Base-by-base conservation (phyloP, 2,888 invertebrate genomes). In the Aspidapion aeneum region DNA sequence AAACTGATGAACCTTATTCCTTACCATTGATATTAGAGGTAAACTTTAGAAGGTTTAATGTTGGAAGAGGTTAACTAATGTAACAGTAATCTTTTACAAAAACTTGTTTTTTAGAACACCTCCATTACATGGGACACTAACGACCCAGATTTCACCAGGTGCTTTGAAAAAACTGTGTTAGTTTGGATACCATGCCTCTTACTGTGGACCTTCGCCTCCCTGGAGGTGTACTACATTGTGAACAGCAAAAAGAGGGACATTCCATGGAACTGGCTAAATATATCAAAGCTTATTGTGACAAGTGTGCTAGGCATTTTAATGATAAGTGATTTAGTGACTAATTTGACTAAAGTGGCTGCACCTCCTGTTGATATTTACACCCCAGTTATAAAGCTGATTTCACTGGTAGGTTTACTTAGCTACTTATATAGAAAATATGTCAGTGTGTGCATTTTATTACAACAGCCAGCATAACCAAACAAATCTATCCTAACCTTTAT, bases 151-250 rank as follows among this genome's bases (percentile, higher is more conserved):
- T 84, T 98, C 70, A 93, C 97, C 67, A 85, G 85, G 76, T 98
- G 98, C 80, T 96, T 98, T 80, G 91, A 96, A 81, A 90, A 91
- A 78, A 96, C 97, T 0, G 89, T 92, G 1, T 80, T 98, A 21
- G 84, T 94, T 58, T 98, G 97, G 96, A 81, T 87, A 48, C 97
- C 98, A 0, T 94, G 94, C 78, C 83, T 85, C 58, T 93, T 93
- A 78, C 82, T 96, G 17, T 95, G 94, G 93, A 70, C 87, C 0
- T 87, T 91, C 72, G 83, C 90, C 2, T 81, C 88, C 49, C 81
- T 94, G 68, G 94, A 94, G 74, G 82, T 87, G 65, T 90, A 85
- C 77, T 92, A 93, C 75, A 86, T 93, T 70, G 77, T 88, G 69
- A 85, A 86, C 73, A 93, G 93, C 79, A 90, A 89, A 81, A 87